Percentiles rank a stretch among this genome's conserved stretches.
phyloP scores from a whole-genome alignment of 92 coral and sea anemone species.

The Palythoa grandiflora region DNA sequence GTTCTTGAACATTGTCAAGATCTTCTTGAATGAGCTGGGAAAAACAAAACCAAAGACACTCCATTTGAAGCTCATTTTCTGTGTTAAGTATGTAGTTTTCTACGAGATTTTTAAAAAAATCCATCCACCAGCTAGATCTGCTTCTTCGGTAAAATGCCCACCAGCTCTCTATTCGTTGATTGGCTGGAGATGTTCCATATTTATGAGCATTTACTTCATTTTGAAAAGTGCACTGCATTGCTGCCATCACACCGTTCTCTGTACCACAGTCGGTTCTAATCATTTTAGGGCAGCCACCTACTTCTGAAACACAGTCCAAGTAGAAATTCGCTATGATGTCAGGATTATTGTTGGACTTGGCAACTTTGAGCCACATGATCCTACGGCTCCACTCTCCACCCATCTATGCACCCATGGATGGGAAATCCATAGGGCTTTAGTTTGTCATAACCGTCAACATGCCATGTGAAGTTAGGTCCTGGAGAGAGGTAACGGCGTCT shows the following conservation, averaged over 20 bases:
- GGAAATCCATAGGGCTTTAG: slow-evolving; percentile 39
- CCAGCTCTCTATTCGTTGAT: slow-evolving; percentile 11
- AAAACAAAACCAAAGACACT: slow-evolving; percentile 67
- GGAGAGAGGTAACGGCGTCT: slow-evolving; percentile 39
- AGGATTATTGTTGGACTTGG: slow-evolving; percentile 47
- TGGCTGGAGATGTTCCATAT: slow-evolving; percentile 40
- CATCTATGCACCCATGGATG: slow-evolving; percentile 45
- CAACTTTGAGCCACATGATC: slow-evolving; percentile 45
- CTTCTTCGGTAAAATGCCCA: slow-evolving; percentile 52
- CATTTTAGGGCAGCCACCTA: slow-evolving; percentile 33
- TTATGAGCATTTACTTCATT: slow-evolving; percentile 47
- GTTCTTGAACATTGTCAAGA: slow-evolving; percentile 36
- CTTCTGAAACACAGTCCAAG: slow-evolving; percentile 30
- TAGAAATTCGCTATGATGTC: slow-evolving; percentile 27
- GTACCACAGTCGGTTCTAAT: slow-evolving; percentile 41
- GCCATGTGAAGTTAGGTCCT: slow-evolving; percentile 50
- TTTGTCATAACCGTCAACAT: slow-evolving; percentile 50
- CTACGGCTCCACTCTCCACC: slow-evolving; percentile 29
- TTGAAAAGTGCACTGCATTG: slow-evolving; percentile 33
- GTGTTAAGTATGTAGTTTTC: slow-evolving; percentile 48
- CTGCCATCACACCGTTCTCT: slow-evolving; percentile 42
- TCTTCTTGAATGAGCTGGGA: slow-evolving; percentile 61
- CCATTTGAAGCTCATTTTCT: slow-evolving; percentile 60
- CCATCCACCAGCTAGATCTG: slow-evolving; percentile 68
- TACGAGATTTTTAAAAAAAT: slow-evolving; percentile 61